Conservation (phyloP, 2,797 vertebrate species). For the Epinephelus coioides region DNA sequence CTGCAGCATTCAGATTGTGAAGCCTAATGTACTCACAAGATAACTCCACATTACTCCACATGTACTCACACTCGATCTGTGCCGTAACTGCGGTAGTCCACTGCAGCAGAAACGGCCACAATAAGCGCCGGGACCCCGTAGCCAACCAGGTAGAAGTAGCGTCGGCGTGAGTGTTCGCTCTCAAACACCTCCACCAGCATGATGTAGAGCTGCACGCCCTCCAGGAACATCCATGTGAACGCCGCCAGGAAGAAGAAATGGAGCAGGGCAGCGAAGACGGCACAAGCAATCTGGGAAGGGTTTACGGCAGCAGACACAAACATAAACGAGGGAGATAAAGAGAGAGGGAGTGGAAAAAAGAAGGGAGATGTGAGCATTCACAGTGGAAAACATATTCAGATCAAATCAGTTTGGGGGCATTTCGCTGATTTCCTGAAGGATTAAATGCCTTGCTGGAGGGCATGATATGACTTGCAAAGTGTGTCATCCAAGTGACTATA, state of each 20-base stretch:
- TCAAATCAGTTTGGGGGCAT: conserved; percentile 12
- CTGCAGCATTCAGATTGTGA: neutral
- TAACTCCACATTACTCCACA: neutral
- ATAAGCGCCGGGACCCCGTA: conserved; percentile 96
- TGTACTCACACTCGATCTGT: conserved; percentile 96
- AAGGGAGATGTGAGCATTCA: neutral
- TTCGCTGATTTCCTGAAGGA: conserved; percentile 14
- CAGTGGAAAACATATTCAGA: conserved; percentile 17
- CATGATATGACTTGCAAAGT: neutral
- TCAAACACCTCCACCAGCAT: conserved; percentile 99
- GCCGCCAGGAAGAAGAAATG: conserved; percentile 99
- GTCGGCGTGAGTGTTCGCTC: conserved; percentile 94
- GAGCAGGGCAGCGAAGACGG: conserved; percentile 95
- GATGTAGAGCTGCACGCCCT: conserved; percentile 98
- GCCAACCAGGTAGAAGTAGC: conserved; percentile 96
- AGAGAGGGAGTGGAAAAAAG: neutral
- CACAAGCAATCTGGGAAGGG: conserved; percentile 92
- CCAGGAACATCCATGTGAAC: conserved; percentile 99
- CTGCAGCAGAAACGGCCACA: conserved; percentile 94
- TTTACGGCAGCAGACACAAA: neutral
- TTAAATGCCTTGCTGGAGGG: conserved; percentile 27
- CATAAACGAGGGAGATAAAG: neutral
- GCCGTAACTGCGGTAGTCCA: conserved; percentile 97
- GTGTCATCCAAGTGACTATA: conserved; percentile 27
- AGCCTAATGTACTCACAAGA: neutral